These are phyloP conservation scores for Hyperoplus immaculatus DNA, from an alignment of 2,797 vertebrate species.

Conservation along the genomic window DNA sequence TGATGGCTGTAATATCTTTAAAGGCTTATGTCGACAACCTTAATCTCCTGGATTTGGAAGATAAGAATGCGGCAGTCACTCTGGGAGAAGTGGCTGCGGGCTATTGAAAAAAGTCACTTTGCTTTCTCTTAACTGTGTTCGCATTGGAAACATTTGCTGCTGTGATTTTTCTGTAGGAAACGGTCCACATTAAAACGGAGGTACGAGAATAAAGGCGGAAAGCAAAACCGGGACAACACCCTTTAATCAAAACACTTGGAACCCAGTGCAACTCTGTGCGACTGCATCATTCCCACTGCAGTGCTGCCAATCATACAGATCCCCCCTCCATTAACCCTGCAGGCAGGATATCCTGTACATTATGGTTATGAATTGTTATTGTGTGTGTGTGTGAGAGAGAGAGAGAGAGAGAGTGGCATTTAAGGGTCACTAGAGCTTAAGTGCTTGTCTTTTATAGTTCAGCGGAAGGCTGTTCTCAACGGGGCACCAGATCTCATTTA, in stretches of 20 bases:
- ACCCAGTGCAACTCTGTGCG: constrained; percentile 24
- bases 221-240: constrained; percentile 62
- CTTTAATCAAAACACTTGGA: constrained; percentile 61
- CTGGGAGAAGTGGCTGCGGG: constrained; percentile 37
- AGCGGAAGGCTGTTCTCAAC: background rate
- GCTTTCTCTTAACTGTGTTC: constrained; percentile 6
- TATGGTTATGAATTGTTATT: constrained; percentile 42
- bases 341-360: constrained; percentile 70
- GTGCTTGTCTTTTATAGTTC: background rate
- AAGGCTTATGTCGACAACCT: constrained; percentile 45
- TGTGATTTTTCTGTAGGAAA: constrained; percentile 50
- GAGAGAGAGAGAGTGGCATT: constrained; percentile 27
- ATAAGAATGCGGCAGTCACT: constrained; percentile 47
- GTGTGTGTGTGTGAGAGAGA: background rate
- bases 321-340: constrained; percentile 38
- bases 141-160: constrained; percentile 12
- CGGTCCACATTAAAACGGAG: constrained; percentile 60
- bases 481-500: background rate
- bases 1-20: constrained; percentile 60
- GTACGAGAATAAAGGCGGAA: constrained; percentile 72
- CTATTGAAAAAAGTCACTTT: background rate
- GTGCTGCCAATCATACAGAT: constrained; percentile 47
- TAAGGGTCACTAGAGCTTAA: constrained; percentile 18
- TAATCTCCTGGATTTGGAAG: constrained; percentile 52
- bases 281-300: constrained; percentile 12